Evolutionary conservation across 2,797 vertebrate genomes (phyloP).

Genomic region (Sebastiscus tertius): DNA sequence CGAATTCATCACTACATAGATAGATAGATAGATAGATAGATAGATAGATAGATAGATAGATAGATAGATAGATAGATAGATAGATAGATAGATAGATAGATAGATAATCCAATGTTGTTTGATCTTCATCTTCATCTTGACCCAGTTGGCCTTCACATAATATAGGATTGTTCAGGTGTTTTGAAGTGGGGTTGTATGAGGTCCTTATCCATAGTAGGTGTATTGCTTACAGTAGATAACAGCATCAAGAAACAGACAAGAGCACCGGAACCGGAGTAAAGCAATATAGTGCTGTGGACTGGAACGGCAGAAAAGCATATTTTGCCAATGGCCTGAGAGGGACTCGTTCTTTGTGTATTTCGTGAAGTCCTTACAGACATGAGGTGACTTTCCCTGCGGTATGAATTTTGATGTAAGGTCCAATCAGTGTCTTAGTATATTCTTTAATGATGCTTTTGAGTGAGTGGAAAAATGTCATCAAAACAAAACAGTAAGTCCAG

Average conservation of each 20-base stretch:
- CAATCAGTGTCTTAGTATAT: slow-evolving; percentile 21
- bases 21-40: slow-evolving; percentile 20
- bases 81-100: slow-evolving; percentile 5
- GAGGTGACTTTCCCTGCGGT: slow-evolving; percentile 17
- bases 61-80: background rate
- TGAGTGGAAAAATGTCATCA: background rate
- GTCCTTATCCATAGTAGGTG: no score
- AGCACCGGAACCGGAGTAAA: no score
- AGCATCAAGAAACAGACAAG: no score
- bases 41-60: slow-evolving; percentile 8
- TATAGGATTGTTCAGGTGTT: no score
- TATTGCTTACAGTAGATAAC: no score
- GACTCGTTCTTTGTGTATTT: background rate
- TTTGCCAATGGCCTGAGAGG: background rate
- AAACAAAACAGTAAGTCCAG: slow-evolving; percentile 3
- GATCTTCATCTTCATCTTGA: background rate
- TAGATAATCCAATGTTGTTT: background rate
- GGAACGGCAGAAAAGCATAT: no score
- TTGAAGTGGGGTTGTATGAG: no score
- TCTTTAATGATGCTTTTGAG: background rate
- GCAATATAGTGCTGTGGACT: no score
- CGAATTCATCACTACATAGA: slow-evolving; percentile 45
- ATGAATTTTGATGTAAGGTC: slow-evolving; percentile 10
- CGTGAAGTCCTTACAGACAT: background rate
- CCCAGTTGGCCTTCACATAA: background rate